Evolutionary conservation across 2,797 vertebrate genomes (phyloP).

Genomic region (Psittacula derbiana): DNA sequence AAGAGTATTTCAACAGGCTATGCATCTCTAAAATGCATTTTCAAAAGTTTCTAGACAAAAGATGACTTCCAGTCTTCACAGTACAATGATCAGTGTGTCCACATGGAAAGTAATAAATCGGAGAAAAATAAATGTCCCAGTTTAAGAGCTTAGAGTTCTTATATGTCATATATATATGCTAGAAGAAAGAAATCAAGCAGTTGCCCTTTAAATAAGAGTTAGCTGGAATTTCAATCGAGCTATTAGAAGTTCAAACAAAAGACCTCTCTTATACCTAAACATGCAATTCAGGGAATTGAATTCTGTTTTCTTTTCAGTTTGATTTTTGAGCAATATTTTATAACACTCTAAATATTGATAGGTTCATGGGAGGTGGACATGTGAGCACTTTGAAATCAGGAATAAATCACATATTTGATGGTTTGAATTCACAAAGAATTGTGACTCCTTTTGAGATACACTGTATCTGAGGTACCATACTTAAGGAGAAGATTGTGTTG

Average conservation of each 20-base stretch:
- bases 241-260: background rate
- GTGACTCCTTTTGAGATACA: background rate
- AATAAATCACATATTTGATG: background rate
- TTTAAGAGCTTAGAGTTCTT: background rate
- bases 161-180: background rate
- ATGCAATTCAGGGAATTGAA: background rate
- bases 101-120: background rate
- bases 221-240: background rate
- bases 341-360: background rate
- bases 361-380: background rate
- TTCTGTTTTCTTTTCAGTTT: background rate
- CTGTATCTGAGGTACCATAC: background rate
- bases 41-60: background rate
- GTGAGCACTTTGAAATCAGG: background rate
- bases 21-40: background rate
- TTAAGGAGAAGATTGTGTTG: background rate
- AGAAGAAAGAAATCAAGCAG: background rate
- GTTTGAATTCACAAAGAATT: background rate
- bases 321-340: background rate
- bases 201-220: background rate
- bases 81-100: background rate
- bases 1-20: background rate
- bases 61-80: background rate
- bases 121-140: background rate
- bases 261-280: background rate